A percentile compares a stretch with the other conserved stretches of the same genome.
Conservation (phyloP, 2,888 invertebrate species). For the Tenthredo distinguenda region DNA sequence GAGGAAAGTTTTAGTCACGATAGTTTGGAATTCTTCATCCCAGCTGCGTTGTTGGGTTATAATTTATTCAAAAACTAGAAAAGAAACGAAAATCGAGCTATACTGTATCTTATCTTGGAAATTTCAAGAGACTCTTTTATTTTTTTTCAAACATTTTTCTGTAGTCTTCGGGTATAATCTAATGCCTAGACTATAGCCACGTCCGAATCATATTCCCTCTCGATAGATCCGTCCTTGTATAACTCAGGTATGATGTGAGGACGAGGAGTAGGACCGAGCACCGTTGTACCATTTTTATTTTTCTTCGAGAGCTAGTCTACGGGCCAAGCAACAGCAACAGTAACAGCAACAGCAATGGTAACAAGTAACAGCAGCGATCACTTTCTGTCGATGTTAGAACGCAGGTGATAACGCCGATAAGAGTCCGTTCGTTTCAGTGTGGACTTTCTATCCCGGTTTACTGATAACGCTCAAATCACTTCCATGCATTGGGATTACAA, state of each 20-base stretch:
- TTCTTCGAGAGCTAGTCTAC: background rate
- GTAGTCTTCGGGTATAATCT: background rate
- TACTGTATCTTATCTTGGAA: background rate
- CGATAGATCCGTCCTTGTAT: background rate
- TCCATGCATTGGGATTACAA: constrained; percentile 54
- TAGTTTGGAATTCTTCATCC: background rate
- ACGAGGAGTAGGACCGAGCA: background rate
- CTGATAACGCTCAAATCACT: constrained; percentile 60
- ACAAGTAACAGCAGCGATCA: background rate
- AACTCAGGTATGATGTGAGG: background rate
- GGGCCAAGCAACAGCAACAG: background rate
- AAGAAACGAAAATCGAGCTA: background rate
- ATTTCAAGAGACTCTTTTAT: background rate
- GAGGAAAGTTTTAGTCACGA: background rate
- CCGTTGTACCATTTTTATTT: background rate
- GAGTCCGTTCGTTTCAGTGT: constrained; percentile 7
- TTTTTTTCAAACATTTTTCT: too few relatives aligned
- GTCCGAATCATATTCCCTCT: background rate
- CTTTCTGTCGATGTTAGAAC: background rate
- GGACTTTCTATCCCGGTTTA: background rate
- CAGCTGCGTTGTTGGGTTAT: too few relatives aligned
- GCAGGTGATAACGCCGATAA: constrained; percentile 39
- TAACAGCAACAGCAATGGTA: background rate
- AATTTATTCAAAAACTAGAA: background rate
- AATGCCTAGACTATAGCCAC: background rate